Conservation (phyloP, 2,113 vertebrate genomes). For the Cochlearius cochlearius region DNA sequence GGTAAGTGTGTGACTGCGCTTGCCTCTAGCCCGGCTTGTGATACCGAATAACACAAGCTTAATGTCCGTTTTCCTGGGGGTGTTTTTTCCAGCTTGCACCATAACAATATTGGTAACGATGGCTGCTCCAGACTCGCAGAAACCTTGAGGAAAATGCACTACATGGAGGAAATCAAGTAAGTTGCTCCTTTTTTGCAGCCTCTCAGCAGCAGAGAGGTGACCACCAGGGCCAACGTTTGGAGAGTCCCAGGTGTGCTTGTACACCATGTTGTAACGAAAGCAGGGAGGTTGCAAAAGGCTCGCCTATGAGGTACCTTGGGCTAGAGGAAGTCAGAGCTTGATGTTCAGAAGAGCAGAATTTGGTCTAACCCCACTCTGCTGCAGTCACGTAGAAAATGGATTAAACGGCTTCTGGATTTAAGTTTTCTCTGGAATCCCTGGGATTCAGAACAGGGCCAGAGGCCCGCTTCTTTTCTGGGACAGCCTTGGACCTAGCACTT, state of each 20-base stretch:
- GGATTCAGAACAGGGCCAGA: background rate
- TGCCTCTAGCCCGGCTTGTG: rapidly evolving
- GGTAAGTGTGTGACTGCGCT: conserved; percentile 71
- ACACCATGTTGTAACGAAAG: background rate
- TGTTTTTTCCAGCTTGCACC: conserved; percentile 74
- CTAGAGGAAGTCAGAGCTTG: background rate
- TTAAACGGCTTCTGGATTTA: background rate
- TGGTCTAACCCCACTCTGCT: background rate
- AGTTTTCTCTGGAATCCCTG: background rate
- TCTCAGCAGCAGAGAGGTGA: background rate
- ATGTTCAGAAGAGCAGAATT: background rate
- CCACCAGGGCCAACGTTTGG: background rate
- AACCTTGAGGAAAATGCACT: conserved; percentile 59
- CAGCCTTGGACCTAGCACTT: background rate
- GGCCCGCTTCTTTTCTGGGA: background rate
- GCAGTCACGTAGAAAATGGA: background rate
- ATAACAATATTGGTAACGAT: background rate
- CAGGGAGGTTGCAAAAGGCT: background rate
- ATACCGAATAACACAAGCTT: background rate
- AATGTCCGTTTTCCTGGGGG: background rate
- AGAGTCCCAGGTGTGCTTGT: background rate
- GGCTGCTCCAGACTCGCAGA: conserved; percentile 53
- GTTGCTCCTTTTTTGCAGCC: conserved; percentile 3
- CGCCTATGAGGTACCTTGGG: background rate
- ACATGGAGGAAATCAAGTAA: conserved; percentile 79